Base-by-base conservation (phyloP, 1,140 invertebrate species). In the Bactericera cockerelli region DNA sequence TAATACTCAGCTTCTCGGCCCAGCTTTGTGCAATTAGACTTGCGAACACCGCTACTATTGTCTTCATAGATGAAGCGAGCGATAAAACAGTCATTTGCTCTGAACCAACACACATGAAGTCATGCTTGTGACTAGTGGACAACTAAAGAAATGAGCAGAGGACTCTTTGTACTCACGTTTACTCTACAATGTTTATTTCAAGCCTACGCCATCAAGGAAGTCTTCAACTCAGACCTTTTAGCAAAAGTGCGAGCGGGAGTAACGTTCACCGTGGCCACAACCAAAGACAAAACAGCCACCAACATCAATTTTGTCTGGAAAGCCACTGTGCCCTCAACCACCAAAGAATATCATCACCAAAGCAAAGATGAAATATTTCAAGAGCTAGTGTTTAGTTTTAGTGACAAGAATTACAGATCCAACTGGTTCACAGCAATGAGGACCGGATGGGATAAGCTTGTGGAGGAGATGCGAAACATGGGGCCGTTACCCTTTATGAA, bases 251-350 rank as follows among this genome's bases (percentile, higher is more conserved):
- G 42, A 49, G 42, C 42, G n/a, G 42, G n/a, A 6, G 28, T 6
- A 31, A 31, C 4, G 4, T 31, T 31, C 13, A 31, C 28, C 13
- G 28, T 31, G 28, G n/a, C 4, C 8, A 19, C 42, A 49, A 49
- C n/a, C 42, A 49, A 49, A 19, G 42, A 49, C 22, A 16, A 16
- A 49, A 49, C 42, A 6, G 42, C 42, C 22, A 49, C 6, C 6
- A 49, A 49, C n/a, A 49, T 49, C 6, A 49, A 49, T 49, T 49
- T 49, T n/a, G 42, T 49, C 4, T 49, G 42, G 42, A 49, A 49
- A 49, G n/a, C 8, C 22, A 49, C 42, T 6, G 4, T 4, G 13
- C 42, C 4, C 4, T 6, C 22, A 16, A 49, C 42, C n/a, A 22
- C n/a, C 22, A 16, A 16, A 49, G n/a, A 49, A 8, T 49, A 10